Base-by-base conservation (phyloP, 2,113 vertebrate genomes). In the Microtus richardsoni region DNA sequence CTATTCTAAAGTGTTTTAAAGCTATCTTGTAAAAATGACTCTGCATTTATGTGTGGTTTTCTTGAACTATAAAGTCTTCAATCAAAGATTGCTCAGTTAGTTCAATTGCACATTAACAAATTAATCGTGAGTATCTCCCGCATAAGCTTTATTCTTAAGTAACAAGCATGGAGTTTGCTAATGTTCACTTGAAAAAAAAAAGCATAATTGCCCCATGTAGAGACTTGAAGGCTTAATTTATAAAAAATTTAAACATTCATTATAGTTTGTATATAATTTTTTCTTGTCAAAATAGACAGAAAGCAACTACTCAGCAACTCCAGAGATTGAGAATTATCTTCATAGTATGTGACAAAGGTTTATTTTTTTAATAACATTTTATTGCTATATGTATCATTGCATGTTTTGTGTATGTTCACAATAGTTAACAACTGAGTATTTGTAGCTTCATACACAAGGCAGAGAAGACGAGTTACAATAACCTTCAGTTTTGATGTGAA, bases 401-500 rank as follows among this genome's bases (percentile, higher is more conserved):
- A 71, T 30, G 2, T 77, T 70, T 41, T 84, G 7, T 39, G 26
- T 62, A 11, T 64, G 2, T 85, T 88, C 9, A 89, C 16, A 85
- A n/a, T 24, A 11, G 33, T 71, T 93, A 12, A 64, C 11, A 75
- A 77, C 54, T 92, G 3, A 28, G 1, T 86, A 9, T 68, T 33
- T 58, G 24, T 21, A 95, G 78, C 13, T 80, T 33, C 22, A 58
- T 21, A 79, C 7, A 52, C 44, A 62, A n/a, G 2, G n/a, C 91
- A 97, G 78, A 85, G 36, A 94, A 95, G 60, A 11, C 0, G 3
- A 5, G 26, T 47, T 26, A 60, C 52, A 77, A 92, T 96, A 96
- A 75, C 3, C 10, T 87, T 85, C 28, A 86, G 49, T 83, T 91
- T 30, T 85, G 88, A 84, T 95, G 78, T 89, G n/a, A 77, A 83